Conservation (phyloP, 2,797 vertebrate species). For the Odontamblyopus rebecca region DNA sequence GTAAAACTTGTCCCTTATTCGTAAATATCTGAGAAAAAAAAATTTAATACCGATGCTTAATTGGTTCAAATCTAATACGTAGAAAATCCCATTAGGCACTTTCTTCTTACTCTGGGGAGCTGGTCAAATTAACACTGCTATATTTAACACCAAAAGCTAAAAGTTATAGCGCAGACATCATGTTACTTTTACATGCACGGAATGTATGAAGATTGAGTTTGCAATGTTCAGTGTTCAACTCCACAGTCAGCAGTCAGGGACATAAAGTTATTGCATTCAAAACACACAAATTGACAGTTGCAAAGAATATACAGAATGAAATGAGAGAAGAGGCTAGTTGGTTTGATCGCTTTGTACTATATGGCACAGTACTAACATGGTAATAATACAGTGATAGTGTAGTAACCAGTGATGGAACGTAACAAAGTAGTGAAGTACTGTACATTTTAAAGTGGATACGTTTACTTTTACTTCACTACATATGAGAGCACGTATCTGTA, state of each 20-base stretch:
- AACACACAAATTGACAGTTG: neutral
- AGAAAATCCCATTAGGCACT: conserved; percentile 67
- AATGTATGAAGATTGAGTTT: conserved; percentile 34
- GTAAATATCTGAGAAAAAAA: conserved; percentile 28
- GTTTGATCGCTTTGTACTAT: neutral
- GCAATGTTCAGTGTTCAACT: neutral
- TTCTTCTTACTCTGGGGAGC: conserved; percentile 49
- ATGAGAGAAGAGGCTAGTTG: neutral
- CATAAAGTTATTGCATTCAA: conserved; percentile 9
- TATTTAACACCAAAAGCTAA: conserved; percentile 13
- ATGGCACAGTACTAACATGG: neutral
- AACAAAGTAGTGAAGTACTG: too few relatives aligned
- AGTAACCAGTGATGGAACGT: too few relatives aligned
- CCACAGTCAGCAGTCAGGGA: neutral
- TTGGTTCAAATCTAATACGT: conserved; percentile 44
- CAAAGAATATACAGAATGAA: neutral
- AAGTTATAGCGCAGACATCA: conserved; percentile 18
- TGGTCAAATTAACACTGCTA: conserved; percentile 22
- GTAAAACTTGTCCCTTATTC: conserved; percentile 9
- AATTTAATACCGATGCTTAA: conserved; percentile 41
- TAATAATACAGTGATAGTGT: neutral
- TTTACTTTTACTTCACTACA: too few relatives aligned
- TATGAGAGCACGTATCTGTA: too few relatives aligned
- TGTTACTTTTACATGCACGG: conserved; percentile 41
- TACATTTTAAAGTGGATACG: too few relatives aligned